Evolutionary conservation across 2,888 invertebrate species (phyloP).

Genomic region (Macrostomum cliftonense): DNA sequence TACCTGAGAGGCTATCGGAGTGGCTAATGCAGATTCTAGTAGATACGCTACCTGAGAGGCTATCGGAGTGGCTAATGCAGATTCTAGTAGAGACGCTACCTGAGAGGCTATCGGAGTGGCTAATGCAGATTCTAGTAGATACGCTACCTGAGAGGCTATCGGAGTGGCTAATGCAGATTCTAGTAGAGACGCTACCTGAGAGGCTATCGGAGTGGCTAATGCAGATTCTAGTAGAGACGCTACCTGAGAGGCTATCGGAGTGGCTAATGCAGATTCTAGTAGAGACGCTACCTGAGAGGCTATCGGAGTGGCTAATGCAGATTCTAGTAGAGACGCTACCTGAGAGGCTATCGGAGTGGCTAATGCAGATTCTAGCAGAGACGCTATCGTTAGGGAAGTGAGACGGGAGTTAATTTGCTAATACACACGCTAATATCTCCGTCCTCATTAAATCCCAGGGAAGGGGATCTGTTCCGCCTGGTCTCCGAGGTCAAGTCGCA

Average conservation of each 20-base stretch:
- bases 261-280: too few species aligned
- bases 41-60: neutral
- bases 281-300: too few species aligned
- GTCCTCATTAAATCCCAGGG: constrained; percentile 2
- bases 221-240: neutral
- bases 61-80: neutral
- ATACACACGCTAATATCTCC: too few species aligned
- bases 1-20: neutral
- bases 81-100: too few species aligned
- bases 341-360: neutral
- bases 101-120: neutral
- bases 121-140: neutral
- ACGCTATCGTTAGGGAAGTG: too few species aligned
- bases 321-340: neutral
- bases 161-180: neutral
- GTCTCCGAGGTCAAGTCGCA: constrained; percentile 31
- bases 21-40: too few species aligned
- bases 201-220: neutral
- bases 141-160: neutral
- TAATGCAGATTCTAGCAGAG: too few species aligned
- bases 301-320: neutral
- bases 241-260: neutral
- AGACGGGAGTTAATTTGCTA: too few species aligned
- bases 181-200: too few species aligned
- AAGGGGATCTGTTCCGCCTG: constrained; percentile 25